phyloP scores from a whole-genome alignment of 2,888 invertebrate species.

The Cantharis lateralis region DNA sequence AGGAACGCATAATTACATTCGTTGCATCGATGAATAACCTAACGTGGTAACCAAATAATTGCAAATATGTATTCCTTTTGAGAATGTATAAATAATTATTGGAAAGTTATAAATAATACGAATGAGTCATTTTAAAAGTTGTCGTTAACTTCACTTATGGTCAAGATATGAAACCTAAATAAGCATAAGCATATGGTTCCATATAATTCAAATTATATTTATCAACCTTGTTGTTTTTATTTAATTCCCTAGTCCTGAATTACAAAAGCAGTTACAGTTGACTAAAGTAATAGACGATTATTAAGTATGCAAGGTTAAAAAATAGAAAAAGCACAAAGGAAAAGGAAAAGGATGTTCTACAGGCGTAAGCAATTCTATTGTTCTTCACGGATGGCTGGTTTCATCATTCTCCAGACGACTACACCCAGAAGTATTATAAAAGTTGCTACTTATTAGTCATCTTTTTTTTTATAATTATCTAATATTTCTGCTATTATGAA shows the following conservation, averaged over 20 bases:
- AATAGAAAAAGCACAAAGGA: not conserved
- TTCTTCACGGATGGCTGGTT: not conserved
- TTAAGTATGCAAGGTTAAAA: not conserved
- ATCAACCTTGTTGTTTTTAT: not conserved
- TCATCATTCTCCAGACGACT: not conserved
- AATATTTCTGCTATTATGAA: not conserved
- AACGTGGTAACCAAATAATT: not conserved
- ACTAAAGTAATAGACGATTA: not conserved
- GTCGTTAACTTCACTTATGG: not conserved
- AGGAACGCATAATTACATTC: not conserved
- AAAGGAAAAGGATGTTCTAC: not conserved
- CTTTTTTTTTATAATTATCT: not conserved
- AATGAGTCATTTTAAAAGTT: not conserved
- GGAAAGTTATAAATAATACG: not conserved
- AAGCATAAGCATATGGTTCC: not conserved
- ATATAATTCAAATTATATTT: not conserved
- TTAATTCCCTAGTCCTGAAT: not conserved
- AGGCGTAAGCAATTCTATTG: not conserved
- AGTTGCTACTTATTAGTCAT: not conserved
- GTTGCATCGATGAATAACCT: not conserved
- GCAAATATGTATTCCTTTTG: not conserved
- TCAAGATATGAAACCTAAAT: not conserved
- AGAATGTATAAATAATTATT: not conserved
- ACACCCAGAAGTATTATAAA: not conserved
- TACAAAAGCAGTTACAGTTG: not conserved